Evolutionary conservation across 23 tunicate species (phyloP).

Genomic region (Trididemnum nubilum): DNA sequence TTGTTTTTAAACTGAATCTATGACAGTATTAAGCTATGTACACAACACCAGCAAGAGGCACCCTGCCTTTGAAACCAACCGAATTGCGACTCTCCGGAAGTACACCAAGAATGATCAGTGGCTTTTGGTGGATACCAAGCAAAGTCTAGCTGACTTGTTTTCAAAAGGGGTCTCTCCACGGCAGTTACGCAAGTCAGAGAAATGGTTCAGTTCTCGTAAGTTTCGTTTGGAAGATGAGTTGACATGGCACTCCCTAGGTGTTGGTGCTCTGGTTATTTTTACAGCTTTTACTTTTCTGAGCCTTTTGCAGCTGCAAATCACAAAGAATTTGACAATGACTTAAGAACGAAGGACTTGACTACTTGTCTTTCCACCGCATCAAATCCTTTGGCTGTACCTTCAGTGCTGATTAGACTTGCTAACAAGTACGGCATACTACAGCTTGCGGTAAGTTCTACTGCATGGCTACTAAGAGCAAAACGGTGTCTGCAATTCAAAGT

Average conservation of each 20-base stretch:
- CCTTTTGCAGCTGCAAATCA: not conserved
- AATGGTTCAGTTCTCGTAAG: not conserved
- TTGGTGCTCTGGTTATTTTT: constrained; percentile 1
- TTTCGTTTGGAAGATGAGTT: constrained; percentile 10
- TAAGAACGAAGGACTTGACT: not conserved
- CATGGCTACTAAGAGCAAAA: constrained; percentile 5
- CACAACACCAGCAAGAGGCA: constrained; percentile 20
- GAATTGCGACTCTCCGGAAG: constrained; percentile 24
- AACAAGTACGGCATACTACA: not conserved
- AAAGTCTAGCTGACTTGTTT: constrained; percentile 3
- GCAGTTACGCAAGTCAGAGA: not conserved
- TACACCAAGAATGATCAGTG: constrained; percentile 13
- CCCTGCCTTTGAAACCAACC: constrained; percentile 37
- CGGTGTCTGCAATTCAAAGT: not conserved
- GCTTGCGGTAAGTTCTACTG: not conserved
- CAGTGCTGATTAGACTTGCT: not conserved
- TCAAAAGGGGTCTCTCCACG: constrained; percentile 8
- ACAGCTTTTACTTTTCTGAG: not conserved
- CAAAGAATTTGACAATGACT: not conserved
- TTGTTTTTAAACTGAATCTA: constrained; percentile 27
- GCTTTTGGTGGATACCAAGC: constrained; percentile 17
- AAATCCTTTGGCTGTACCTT: not conserved
- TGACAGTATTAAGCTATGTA: constrained; percentile 22
- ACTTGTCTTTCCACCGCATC: not conserved
- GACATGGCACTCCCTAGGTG: constrained; percentile 18